Base-by-base conservation (phyloP, 2,797 vertebrate genomes). In the Phataginus tricuspis region DNA sequence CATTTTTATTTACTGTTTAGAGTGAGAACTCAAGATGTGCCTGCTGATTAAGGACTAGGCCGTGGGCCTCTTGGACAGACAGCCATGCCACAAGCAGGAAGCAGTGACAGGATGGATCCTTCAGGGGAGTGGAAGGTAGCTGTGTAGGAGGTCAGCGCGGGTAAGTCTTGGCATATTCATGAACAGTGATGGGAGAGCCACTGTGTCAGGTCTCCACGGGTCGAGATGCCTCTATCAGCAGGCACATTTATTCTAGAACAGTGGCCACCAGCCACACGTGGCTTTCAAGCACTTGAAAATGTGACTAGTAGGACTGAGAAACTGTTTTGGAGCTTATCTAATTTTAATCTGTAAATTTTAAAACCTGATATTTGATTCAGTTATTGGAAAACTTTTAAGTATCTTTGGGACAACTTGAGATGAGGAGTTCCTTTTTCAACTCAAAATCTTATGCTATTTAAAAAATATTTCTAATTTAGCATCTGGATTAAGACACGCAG, bases 101-200 rank as follows among this genome's bases (percentile, higher is more conserved):
- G 6, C 0, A 51, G 4, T 3, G 12, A 42, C 0, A 1, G 34
- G 45, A 16, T 7, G 13, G 45, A 2, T 15, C 49, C 71, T 6
- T 13, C 1, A 0, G 2, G 21, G n/a, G 7, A 11, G 10, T 1
- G 16, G 64, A 42, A 12, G 51, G 86, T 13, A 5, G 29, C n/a
- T 0, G 8, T 13, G 34, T 11, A 1, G 0, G 1, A 31, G 29
- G 37, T 27, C 42, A 1, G 19, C 37, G 8, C 18, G 7, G 29
- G 75, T 61, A 8, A 39, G 92, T 61, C 66, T 53, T 13, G 31
- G 31, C 23, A 15, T 18, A 15, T 1, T 23, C 1, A 2, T 7
- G 42, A 11, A 0, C n/a, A 0, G 0, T 15, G 11, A 34, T 15
- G 11, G 45, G 3, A 11, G 10, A 27, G n/a, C 5, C 3, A 0